Base-by-base conservation (phyloP, 2,797 vertebrate genomes). In the Phataginus tetradactyla region DNA sequence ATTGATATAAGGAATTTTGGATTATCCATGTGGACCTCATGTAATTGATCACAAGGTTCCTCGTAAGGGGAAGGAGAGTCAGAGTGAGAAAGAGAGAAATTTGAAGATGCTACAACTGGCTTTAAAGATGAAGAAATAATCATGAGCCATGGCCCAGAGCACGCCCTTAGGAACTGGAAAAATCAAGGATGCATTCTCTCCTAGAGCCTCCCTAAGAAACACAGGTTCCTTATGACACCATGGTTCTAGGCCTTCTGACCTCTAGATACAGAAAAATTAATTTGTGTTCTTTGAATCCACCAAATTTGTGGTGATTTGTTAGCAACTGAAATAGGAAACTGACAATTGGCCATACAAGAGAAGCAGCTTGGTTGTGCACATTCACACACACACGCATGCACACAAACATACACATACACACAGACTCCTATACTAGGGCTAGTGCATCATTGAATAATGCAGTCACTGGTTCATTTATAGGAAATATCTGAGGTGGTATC, bases 321-420 rank as follows among this genome's bases (percentile, higher is more conserved):
- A 75, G 45, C 0, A 84, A 23, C 0, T 88, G 27, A 14, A n/a
- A 45, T 14, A 39, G 18, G 51, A 94, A 93, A 72, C 39, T 59
- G 14, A 63, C 12, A 77, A 63, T 29, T n/a, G 21, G 29, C 10
- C 14, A 71, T 45, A 42, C 3, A n/a, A 55, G 20, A 37, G 92
- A 69, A 86, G 11, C 18, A 63, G 12, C 32, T 66, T 75, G 8
- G 5, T 32, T 66, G 17, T 39, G 45, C 13, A 85, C 9, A 68
- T 27, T 34, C 53, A 63, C 3, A 55, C 7, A 7, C n/a, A 45
- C 39, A 14, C 71, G 51, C 10, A 32, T 3, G 49, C 4, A 42
- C 4, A 3, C 5, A 23, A 4, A 51, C 2, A 45, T 11, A 68
- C 3, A 9, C 21, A 5, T 3, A 34, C 21, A 5, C 4, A 34